Percentiles rank a stretch among this genome's conserved stretches.
phyloP scores from a whole-genome alignment of 2,113 vertebrate species.

The Ochotona curzoniae region DNA sequence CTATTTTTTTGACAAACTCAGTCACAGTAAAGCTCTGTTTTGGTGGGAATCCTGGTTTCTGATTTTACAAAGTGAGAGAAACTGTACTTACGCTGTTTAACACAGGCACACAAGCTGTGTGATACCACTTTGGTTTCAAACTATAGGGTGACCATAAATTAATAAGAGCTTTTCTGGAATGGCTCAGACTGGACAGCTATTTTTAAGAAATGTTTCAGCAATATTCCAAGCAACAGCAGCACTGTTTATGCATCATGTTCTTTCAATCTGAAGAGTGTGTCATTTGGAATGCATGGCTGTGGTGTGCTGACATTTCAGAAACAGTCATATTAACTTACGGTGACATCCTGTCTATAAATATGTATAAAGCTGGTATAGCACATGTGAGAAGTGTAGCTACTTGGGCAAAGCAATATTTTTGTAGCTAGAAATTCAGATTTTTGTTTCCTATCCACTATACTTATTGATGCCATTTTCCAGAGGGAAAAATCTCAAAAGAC shows the following conservation, averaged over 20 bases:
- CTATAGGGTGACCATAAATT: slow-evolving; percentile 9
- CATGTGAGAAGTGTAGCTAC: background rate
- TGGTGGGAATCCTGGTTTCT: slow-evolving; percentile 7
- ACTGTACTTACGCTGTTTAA: background rate
- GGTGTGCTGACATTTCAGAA: slow-evolving; percentile 27
- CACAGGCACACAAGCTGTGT: background rate
- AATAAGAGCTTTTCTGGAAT: slow-evolving; percentile 28
- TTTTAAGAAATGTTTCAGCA: slow-evolving; percentile 43
- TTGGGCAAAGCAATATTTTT: background rate
- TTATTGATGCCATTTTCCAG: background rate
- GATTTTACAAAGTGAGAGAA: slow-evolving; percentile 49
- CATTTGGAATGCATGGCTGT: slow-evolving; percentile 29
- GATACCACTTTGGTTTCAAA: slow-evolving; percentile 33
- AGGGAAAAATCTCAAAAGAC: slow-evolving; percentile 40
- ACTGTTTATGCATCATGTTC: slow-evolving; percentile 22
- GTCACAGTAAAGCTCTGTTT: slow-evolving; percentile 26
- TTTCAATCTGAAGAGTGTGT: slow-evolving; percentile 1
- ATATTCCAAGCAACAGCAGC: slow-evolving; percentile 31
- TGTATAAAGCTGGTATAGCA: background rate
- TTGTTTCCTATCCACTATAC: background rate
- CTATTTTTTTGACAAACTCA: slow-evolving; percentile 19
- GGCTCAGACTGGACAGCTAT: background rate
- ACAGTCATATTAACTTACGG: background rate
- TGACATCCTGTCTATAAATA: background rate
- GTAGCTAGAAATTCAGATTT: slow-evolving; percentile 27